phyloP scores from a whole-genome alignment of 1,140 invertebrate genomes.

The Thaumatotibia leucotreta region DNA sequence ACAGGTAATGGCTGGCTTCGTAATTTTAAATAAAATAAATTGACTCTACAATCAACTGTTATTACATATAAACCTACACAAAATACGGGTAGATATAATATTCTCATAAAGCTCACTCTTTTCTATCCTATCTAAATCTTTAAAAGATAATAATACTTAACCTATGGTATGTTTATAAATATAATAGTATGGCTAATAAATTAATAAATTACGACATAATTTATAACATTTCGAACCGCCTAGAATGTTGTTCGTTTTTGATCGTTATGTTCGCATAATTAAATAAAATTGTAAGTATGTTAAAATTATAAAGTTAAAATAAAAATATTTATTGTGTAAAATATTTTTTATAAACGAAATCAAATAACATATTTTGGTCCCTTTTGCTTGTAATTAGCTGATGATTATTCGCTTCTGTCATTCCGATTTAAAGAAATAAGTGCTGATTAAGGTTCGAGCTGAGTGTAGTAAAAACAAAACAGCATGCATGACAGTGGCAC shows the following conservation, averaged over 20 bases:
- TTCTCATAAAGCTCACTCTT: slow-evolving; percentile 70
- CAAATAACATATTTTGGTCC: slow-evolving; percentile 65
- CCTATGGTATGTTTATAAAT: slow-evolving; percentile 75
- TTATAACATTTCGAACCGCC: slow-evolving; percentile 45
- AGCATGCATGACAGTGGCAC: slow-evolving; percentile 45
- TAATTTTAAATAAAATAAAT: slow-evolving; percentile 54
- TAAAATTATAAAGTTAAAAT: slow-evolving; percentile 8
- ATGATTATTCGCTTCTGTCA: slow-evolving; percentile 41
- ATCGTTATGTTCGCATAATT: slow-evolving; percentile 40
- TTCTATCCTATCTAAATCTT: slow-evolving; percentile 69
- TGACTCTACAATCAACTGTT: slow-evolving; percentile 46
- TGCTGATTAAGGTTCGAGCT: slow-evolving; percentile 27
- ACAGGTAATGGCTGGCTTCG: slow-evolving; percentile 54
- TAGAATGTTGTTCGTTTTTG: slow-evolving; percentile 52
- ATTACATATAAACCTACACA: slow-evolving; percentile 39
- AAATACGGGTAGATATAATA: slow-evolving; percentile 42
- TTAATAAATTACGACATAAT: slow-evolving; percentile 58
- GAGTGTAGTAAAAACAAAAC: slow-evolving; percentile 43
- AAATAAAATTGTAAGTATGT: slow-evolving; percentile 46
- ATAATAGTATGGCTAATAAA: slow-evolving; percentile 72
- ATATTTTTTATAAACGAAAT: slow-evolving; percentile 37
- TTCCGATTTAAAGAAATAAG: slow-evolving; percentile 44
- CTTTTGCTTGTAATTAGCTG: slow-evolving; percentile 72
- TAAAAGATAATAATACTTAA: slow-evolving; percentile 69
- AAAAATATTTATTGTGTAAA: too few species aligned